Evolutionary conservation across 2,888 invertebrate genomes (phyloP), one percentile per base, ranked within the genome.

Genomic region (Melanostoma scalare): DNA sequence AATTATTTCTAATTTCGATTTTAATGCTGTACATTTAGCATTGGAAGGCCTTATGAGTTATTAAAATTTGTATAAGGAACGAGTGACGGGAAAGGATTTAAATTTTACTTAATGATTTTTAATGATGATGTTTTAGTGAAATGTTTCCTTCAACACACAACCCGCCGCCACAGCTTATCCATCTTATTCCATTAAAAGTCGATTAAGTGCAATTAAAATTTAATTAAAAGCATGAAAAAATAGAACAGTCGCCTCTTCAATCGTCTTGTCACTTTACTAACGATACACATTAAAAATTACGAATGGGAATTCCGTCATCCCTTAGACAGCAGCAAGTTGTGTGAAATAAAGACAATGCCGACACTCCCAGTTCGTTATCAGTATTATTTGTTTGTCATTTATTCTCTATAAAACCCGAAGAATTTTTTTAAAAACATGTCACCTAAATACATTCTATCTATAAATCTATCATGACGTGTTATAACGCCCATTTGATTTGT

Each of bases 121-220:
- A 20, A 20, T 20, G 20, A 20, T 20, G 20, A 20, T 20, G 20
- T 20, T 20, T 20, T 20, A 20, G 20, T 20, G 1, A 20, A 20
- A 20, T 20, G 20, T 20, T 20, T 20, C 20, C 20, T 20, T 20
- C 20, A n/a, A n/a, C n/a, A n/a, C 20, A 1, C 20, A 20, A 20
- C 20, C 1, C 20, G 20, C 1, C 20, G 20, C 20, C 20, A 20
- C 20, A 20, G 20, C 20, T 20, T 20, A 20, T 20, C 20, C 20
- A 20, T 0, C 20, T 20, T 20, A 20, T 20, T 20, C 20, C 20
- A 63, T 61, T 63, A 60, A 63, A 63, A 38, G 73, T 46, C 73
- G 46, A 63, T 73, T 63, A 73, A 46, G 20, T 63, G 55, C 40
- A 53, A 76, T 76, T 76, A 61, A 69, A 61, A 69, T 69, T 68